Evolutionary conservation across 1,140 invertebrate species (phyloP).

Genomic region (Ectropis grisescens): DNA sequence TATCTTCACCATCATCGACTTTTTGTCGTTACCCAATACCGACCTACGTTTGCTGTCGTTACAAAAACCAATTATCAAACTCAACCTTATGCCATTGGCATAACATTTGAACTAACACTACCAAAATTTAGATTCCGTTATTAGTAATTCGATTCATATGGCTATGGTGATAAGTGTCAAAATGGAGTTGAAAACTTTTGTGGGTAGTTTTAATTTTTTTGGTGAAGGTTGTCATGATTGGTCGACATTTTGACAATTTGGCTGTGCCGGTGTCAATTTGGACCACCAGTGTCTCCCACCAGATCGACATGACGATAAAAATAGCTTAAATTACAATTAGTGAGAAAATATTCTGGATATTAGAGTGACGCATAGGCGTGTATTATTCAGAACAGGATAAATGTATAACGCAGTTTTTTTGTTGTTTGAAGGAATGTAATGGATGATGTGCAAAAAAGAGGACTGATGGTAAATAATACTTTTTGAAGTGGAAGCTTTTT

Average conservation of each 20-base stretch:
- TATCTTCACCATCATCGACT: too few relatives aligned
- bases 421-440: too few relatives aligned
- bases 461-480: too few relatives aligned
- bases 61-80: not conserved
- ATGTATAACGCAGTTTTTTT: too few relatives aligned
- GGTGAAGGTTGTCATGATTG: conserved; percentile 28
- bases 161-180: not conserved
- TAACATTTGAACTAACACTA: not conserved
- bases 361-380: too few relatives aligned
- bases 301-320: conserved; percentile 32
- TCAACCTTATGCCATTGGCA: too few relatives aligned
- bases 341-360: conserved; percentile 33
- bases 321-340: conserved; percentile 62
- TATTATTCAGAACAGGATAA: too few relatives aligned
- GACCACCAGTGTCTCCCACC: conserved; percentile 42
- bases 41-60: conserved; percentile 16
- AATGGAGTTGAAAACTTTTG: too few relatives aligned
- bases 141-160: not conserved
- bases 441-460: too few relatives aligned
- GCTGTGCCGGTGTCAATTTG: conserved; percentile 52
- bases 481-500: too few relatives aligned
- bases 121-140: not conserved
- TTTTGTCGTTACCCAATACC: too few relatives aligned
- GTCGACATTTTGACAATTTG: conserved; percentile 61
- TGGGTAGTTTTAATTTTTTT: not conserved